Base-by-base conservation (phyloP, 2,888 invertebrate species). In the Slavum lentiscoides region DNA sequence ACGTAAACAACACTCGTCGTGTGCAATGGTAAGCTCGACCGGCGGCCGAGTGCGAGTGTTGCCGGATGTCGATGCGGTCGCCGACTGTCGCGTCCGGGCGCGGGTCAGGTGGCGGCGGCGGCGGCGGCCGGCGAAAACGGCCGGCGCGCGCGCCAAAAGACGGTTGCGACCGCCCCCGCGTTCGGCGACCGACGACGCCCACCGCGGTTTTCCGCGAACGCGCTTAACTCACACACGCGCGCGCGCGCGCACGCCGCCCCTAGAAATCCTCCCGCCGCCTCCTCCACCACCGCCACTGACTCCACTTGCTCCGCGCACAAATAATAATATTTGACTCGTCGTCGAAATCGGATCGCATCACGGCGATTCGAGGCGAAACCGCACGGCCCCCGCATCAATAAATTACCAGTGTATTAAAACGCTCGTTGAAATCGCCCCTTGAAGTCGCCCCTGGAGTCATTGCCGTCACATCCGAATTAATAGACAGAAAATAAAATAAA, bases 111-210 rank as follows among this genome's bases (percentile, higher is more conserved):
- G 67, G 55, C 17, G 43, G 43, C 64, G 58, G 67, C 58, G 58
- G 58, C 75, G 67, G 37, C 66, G 64, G 64, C 39, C 55, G 74
- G 66, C 67, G 75, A 76, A 76, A 68, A 75, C 74, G 66, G 55
- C 58, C 58, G 66, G 74, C 74, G 74, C 58, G 74, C 58, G 66
- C 66, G 74, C 74, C 66, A 75, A 75, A 76, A 76, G 67, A 76
- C 58, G 67, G 13, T 68, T 76, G 75, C 67, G 75, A 67, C 75
- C 75, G 75, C 75, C 75, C 66, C 30, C 30, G 30, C 30, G 30
- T 21, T 30, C 59, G 67, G 19, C 17, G 15, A 19, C 49, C 49
- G 67, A 76, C 11, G 58, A 76, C 75, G 75, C 75, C 75, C 75
- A 76, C 67, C 58, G 67, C 75, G 67, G 68, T 49, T 68, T 43